Percentiles rank a stretch among this genome's conserved stretches.
These are phyloP conservation scores for Rhadinocentrus ornatus DNA, from an alignment of 2,797 vertebrate species.

Conservation along the genomic window DNA sequence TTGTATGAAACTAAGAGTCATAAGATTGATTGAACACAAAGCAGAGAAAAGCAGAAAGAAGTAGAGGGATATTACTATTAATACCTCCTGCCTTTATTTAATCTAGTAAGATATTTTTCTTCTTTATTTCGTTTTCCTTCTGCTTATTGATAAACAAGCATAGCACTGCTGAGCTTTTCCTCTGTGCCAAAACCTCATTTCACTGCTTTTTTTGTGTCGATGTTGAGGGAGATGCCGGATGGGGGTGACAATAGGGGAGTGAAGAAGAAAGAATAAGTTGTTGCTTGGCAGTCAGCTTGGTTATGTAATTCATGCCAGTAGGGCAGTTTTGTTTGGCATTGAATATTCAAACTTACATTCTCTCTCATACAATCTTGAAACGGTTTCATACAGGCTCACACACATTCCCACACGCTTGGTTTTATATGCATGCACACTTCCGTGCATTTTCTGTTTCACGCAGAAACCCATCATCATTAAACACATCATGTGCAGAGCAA, in stretches of 20 bases:
- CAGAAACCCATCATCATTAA: slow-evolving; percentile 1
- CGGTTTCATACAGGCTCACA: not conserved
- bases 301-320: slow-evolving; percentile 74
- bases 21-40: slow-evolving; percentile 33
- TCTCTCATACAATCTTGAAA: not conserved
- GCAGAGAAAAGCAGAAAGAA: slow-evolving; percentile 12
- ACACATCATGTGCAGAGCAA: slow-evolving; percentile 6
- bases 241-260: slow-evolving; percentile 42
- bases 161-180: slow-evolving; percentile 19
- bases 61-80: slow-evolving; percentile 50
- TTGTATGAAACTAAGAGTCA: slow-evolving; percentile 37
- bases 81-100: slow-evolving; percentile 54
- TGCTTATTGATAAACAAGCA: slow-evolving; percentile 56
- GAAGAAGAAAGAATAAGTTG: slow-evolving; percentile 45
- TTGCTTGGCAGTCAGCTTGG: slow-evolving; percentile 65
- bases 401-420: not conserved
- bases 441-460: not conserved
- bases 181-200: slow-evolving; percentile 37
- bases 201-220: slow-evolving; percentile 28
- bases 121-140: slow-evolving; percentile 4
- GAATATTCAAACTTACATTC: slow-evolving; percentile 31
- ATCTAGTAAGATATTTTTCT: slow-evolving; percentile 35
- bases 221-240: slow-evolving; percentile 27
- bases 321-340: slow-evolving; percentile 60
- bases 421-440: slow-evolving; percentile 7